phyloP scores from a whole-genome alignment of 2,113 vertebrate genomes.

The Alethe castanea region DNA sequence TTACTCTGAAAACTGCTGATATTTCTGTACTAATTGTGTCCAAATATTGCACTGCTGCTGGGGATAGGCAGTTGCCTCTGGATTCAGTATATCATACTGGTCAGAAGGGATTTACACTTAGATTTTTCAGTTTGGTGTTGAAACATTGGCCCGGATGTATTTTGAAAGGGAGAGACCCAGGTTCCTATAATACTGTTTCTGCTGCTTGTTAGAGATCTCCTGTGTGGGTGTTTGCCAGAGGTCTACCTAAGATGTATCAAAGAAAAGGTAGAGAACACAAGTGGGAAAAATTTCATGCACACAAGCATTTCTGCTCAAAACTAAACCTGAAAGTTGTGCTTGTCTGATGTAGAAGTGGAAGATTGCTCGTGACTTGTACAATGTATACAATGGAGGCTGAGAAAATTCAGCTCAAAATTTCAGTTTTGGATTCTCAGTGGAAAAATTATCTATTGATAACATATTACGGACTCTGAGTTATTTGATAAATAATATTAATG shows the following conservation, averaged over 20 bases:
- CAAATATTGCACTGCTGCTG: background rate
- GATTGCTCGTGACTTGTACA: background rate
- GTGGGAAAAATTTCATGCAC: background rate
- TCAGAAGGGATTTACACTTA: background rate
- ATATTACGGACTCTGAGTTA: background rate
- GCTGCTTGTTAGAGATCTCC: background rate
- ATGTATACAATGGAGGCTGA: background rate
- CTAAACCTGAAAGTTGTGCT: background rate
- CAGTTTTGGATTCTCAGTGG: background rate
- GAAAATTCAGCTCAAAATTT: background rate
- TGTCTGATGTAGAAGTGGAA: background rate
- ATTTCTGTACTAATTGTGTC: background rate
- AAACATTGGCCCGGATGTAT: background rate
- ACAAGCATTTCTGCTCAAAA: background rate
- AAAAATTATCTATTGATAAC: background rate
- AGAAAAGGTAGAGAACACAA: background rate
- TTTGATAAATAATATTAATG: background rate
- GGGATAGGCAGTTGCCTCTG: background rate
- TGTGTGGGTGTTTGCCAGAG: background rate
- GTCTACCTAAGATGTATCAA: fast-evolving
- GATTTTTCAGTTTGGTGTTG: background rate
- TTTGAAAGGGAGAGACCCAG: background rate
- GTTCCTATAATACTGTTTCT: background rate
- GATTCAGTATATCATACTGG: background rate
- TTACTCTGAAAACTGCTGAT: background rate